Evolutionary conservation across 2,113 vertebrate species (phyloP).

Genomic region (Dicrurus megarhynchus): DNA sequence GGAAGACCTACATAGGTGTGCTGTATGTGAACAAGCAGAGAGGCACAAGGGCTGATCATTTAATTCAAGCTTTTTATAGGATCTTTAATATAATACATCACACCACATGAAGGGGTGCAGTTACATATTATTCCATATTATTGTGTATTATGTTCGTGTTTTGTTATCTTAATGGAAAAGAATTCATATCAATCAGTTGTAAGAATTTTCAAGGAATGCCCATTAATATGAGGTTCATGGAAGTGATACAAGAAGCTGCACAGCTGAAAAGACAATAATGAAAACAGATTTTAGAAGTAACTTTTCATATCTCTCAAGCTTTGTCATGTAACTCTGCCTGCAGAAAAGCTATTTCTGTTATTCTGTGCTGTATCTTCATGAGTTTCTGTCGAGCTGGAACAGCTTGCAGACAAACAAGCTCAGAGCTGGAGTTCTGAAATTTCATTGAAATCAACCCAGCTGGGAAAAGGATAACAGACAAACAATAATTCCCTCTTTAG

Average conservation of each 20-base stretch:
- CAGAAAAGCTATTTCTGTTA: not conserved
- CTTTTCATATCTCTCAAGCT: not conserved
- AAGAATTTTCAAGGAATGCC: not conserved
- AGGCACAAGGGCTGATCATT: not conserved
- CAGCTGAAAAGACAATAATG: not conserved
- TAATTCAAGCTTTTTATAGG: not conserved
- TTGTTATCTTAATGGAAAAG: not conserved
- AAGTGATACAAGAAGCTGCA: not conserved
- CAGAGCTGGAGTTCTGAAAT: not conserved
- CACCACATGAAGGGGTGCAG: not conserved
- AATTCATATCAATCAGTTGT: not conserved
- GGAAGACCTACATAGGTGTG: not conserved
- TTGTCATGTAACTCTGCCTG: not conserved
- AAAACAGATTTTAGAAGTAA: not conserved
- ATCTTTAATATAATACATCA: not conserved
- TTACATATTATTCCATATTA: not conserved
- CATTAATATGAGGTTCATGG: not conserved
- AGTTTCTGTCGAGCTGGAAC: not conserved
- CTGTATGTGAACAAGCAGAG: not conserved
- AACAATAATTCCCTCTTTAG: not conserved
- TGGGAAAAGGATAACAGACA: not conserved
- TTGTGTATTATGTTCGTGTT: not conserved
- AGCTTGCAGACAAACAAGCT: not conserved
- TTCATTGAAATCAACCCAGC: not conserved
- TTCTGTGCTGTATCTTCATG: not conserved